phyloP scores from a whole-genome alignment of 2,888 invertebrate species.

The Argyra leucocephala region DNA sequence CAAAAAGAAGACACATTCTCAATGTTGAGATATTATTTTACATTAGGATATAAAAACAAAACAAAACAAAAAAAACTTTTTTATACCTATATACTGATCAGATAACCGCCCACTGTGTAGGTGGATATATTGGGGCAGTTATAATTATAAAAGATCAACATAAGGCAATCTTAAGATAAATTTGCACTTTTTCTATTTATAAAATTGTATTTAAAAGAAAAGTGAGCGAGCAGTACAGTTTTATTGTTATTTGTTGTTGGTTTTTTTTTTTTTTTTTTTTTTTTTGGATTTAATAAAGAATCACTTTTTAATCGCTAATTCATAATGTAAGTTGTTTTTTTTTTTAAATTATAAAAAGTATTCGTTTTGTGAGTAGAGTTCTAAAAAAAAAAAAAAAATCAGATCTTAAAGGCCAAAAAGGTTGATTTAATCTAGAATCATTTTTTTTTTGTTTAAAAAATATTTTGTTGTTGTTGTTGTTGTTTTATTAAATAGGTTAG shows the following conservation, averaged over 20 bases:
- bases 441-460: too few relatives aligned
- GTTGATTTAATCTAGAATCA: neutral
- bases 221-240: too few relatives aligned
- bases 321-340: neutral
- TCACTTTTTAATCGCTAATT: neutral
- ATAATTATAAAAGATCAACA: conserved; percentile 22
- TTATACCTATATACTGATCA: neutral
- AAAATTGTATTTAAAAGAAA: neutral
- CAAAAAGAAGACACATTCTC: too few relatives aligned
- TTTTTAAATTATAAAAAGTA: neutral
- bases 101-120: conserved; percentile 23
- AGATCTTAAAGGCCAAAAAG: neutral
- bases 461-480: too few relatives aligned
- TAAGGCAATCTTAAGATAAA: conserved; percentile 8
- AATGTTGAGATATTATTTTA: too few relatives aligned
- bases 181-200: conserved; percentile 2
- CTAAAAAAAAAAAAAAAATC: neutral
- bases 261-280: too few relatives aligned
- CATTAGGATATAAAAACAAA: too few relatives aligned
- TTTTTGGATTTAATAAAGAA: neutral
- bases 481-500: too few relatives aligned
- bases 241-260: too few relatives aligned
- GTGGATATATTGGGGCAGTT: conserved; percentile 24
- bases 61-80: too few relatives aligned
- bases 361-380: neutral